Evolutionary conservation across 2,797 vertebrate species (phyloP), one percentile per base, ranked within the genome.

Genomic region (Myoxocephalus aenaeus): DNA sequence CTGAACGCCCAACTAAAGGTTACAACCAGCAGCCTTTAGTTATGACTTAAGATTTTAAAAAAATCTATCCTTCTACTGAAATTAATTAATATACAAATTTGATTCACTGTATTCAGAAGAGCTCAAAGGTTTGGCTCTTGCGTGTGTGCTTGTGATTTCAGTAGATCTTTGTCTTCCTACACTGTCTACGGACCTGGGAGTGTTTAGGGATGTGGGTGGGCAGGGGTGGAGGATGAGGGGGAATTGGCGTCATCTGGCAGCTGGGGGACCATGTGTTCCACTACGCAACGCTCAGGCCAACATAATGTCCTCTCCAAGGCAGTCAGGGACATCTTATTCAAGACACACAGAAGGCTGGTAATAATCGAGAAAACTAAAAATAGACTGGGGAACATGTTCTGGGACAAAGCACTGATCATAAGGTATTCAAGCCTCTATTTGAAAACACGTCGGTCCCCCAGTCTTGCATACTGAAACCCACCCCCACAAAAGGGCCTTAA

Each of bases 291-390:
- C 70, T 75, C 65, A 73, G 66, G 71, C 46, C 59, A 29, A 75
- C 76, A 79, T 65, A 48, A 77, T 82, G 73, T 87, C 66, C 73
- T 87, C 74, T 81, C 57, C 68, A 48, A 70, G 61, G 56, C 64
- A 79, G 70, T 63, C 81, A 64, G 72, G 77, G 71, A 87, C 81
- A 81, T 82, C 51, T 68, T 66, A 78, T 83, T 74, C 71, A 77
- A 73, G 69, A 85, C 54, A 48, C 56, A 81, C 61, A 88, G 71
- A 82, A 86, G 69, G 65, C 62, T 68, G 76, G 77, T 32, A 75
- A 79, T 44, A 77, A 77, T 42, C 48, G n/a, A 66, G 17, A 75
- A 80, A 75, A 38, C 80, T 81, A 82, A 75, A 89, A 90, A 89
- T 77, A 61, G 44, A 73, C 4, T 3, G 3, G 1, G 4, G 12